These are phyloP conservation scores for Epiperipatus broadwayi DNA, from an alignment of 2,888 invertebrate species.

Conservation along the genomic window DNA sequence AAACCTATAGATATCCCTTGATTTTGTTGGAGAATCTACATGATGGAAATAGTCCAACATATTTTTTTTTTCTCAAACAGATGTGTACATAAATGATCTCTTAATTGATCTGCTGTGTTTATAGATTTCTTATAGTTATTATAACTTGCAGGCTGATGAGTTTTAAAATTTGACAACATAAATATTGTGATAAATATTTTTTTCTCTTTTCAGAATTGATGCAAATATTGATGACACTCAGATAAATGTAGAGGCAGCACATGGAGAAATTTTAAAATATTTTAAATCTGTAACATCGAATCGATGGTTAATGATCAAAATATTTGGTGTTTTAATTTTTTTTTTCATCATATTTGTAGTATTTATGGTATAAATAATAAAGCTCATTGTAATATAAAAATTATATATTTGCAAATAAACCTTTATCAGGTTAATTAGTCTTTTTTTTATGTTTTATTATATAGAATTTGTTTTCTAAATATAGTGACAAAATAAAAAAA, in stretches of 20 bases:
- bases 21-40: no score
- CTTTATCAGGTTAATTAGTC: conserved; percentile 29
- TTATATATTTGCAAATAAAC: no score
- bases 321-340: conserved; percentile 91
- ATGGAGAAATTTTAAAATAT: conserved; percentile 88
- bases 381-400: not conserved
- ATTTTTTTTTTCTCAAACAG: not conserved
- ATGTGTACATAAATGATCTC: no score
- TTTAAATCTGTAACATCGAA: conserved; percentile 92
- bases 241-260: conserved; percentile 92
- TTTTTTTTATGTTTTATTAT: no score
- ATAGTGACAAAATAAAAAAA: no score
- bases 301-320: conserved; percentile 96
- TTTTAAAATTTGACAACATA: conserved; percentile 1
- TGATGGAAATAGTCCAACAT: not conserved
- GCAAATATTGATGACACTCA: conserved; percentile 86
- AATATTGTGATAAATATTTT: not conserved
- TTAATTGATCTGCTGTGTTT: conserved; percentile 14
- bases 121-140: conserved; percentile 17
- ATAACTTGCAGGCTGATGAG: not conserved
- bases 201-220: conserved; percentile 51
- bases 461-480: not conserved
- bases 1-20: no score
- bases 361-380: conserved; percentile 62
- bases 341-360: conserved; percentile 98